Evolutionary conservation across 2,113 vertebrate species (phyloP), one percentile per base, ranked within the genome.

Genomic region (Petrocephalus microphthalmus): DNA sequence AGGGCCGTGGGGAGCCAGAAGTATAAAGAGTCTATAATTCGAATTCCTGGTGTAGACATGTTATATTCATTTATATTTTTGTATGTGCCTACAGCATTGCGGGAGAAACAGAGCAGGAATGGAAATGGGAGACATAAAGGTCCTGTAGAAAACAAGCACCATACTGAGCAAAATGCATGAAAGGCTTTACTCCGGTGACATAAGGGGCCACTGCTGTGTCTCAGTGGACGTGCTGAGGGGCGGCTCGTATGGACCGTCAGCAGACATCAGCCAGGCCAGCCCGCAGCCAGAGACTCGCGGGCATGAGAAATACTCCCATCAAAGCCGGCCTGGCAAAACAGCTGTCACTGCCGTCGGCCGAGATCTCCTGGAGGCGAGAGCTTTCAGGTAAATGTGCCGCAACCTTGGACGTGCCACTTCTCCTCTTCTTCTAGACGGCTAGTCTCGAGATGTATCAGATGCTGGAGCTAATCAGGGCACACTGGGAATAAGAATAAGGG

Each of bases 381-480:
- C 29, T 47, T 54, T 25, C 51, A 88, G 87, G 74, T 88, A 74
- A 78, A 74, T 74, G 51, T 56, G 25, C 11, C 42, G 29, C 71
- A 53, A 49, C 51, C 33, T 17, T 81, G 67, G 33, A n/a, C n/a
- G n/a, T n/a, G n/a, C n/a, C n/a, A n/a, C n/a, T n/a, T n/a, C n/a
- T n/a, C n/a, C n/a, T n/a, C n/a, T n/a, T n/a, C n/a, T n/a, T n/a
- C n/a, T n/a, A n/a, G 45, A 33, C 45, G 1, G 60, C 11, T 87
- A 13, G n/a, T 49, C 37, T 49, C 49, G 37, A 64, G 37, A 87
- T 47, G 49, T 47, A 25, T 51, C 86, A 22, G 22, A 67, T 60
- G 57, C 85, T 47, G 37, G 85, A 45, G 54, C 85, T 87, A 56
- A 87, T 87, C 56, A 67, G n/a, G 22, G 25, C 85, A 57, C 33